These are phyloP conservation scores for Myodes glareolus DNA, from an alignment of 2,113 vertebrate species.

Conservation along the genomic window DNA sequence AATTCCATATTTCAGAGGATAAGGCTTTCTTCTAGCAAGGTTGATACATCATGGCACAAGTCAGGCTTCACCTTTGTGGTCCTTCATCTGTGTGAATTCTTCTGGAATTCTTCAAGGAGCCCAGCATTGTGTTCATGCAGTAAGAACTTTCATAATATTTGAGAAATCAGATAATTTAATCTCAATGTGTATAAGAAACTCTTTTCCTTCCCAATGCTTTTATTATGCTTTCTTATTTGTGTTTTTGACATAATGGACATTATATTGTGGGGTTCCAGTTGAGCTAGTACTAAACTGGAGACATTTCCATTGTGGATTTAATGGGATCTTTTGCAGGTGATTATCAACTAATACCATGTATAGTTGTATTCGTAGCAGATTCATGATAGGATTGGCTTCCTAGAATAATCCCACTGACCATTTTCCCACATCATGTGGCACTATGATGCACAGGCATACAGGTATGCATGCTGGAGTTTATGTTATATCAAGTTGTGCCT, in stretches of 20 bases:
- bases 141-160: not conserved
- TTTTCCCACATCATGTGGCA: not conserved
- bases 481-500: not conserved
- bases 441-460: not conserved
- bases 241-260: not conserved
- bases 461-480: not conserved
- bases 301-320: slow-evolving; percentile 1
- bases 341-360: not conserved
- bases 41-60: not conserved
- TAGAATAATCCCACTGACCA: not conserved
- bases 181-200: not conserved
- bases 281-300: not conserved
- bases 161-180: slow-evolving; percentile 33
- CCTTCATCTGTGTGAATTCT: not conserved
- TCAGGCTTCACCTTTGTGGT: not conserved
- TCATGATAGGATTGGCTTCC: not conserved
- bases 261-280: not conserved
- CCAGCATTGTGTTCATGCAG: not conserved
- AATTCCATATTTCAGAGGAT: not conserved
- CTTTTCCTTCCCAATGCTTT: not conserved
- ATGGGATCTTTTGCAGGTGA: not conserved
- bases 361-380: not conserved
- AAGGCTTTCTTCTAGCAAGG: not conserved
- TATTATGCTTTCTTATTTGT: not conserved
- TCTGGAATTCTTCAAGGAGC: not conserved